phyloP scores from a whole-genome alignment of 2,797 vertebrate genomes.

The Sarcoramphus papa region DNA sequence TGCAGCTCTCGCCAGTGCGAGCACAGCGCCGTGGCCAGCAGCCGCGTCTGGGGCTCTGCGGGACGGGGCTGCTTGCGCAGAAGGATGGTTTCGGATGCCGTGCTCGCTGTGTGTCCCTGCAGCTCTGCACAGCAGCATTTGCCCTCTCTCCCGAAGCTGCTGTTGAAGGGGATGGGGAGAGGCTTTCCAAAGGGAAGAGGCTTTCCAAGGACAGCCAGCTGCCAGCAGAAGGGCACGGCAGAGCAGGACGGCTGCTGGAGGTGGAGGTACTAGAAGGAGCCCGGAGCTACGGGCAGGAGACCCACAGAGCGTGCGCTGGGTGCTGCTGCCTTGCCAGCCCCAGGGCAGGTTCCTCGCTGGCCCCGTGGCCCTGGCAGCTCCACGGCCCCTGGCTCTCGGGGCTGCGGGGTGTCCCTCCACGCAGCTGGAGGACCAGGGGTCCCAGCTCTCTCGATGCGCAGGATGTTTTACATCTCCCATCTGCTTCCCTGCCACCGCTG shows the following conservation, averaged over 20 bases:
- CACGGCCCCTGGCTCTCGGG: accelerated
- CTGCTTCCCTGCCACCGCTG: not conserved
- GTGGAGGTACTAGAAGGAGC: not conserved
- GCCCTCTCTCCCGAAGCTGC: not conserved
- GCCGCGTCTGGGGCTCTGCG: not conserved
- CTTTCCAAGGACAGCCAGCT: not conserved
- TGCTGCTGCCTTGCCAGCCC: not conserved
- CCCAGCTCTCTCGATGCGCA: accelerated
- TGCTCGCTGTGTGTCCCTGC: not conserved
- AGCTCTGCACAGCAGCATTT: not conserved
- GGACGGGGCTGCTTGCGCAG: not conserved
- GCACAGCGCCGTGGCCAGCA: not conserved
- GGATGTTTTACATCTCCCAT: not conserved
- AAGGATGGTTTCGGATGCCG: not conserved
- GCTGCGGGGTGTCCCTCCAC: not conserved
- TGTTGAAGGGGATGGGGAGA: not conserved
- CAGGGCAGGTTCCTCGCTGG: accelerated
- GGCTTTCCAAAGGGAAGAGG: not conserved
- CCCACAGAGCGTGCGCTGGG: accelerated
- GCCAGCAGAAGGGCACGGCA: not conserved
- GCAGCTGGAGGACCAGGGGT: not conserved
- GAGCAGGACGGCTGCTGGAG: not conserved
- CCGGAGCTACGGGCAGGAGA: not conserved
- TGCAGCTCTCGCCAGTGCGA: not conserved
- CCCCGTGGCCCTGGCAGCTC: not conserved